phyloP scores from a whole-genome alignment of 2,888 invertebrate genomes.

The Linnaemya vulpina region DNA sequence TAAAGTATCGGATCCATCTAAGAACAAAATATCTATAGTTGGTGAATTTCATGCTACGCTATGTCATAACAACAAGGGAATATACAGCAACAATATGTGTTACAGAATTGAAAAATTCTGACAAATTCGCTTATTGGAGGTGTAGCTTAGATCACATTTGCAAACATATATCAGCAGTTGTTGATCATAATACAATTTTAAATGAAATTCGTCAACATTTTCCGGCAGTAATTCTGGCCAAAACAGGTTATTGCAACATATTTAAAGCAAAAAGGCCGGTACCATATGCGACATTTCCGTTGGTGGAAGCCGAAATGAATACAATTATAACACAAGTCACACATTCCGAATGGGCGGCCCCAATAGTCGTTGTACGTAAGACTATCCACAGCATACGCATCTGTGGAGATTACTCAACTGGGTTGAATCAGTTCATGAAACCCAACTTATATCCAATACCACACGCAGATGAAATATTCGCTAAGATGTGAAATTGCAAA shows the following conservation, averaged over 20 bases:
- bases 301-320: conserved; percentile 36
- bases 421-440: conserved; percentile 42
- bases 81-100: conserved; percentile 6
- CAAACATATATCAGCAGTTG: neutral
- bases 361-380: conserved; percentile 33
- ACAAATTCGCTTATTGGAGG: conserved; percentile 34
- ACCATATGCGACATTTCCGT: conserved; percentile 31
- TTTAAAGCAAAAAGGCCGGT: conserved; percentile 45
- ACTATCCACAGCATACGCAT: conserved; percentile 25
- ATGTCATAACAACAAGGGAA: neutral
- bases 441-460: conserved; percentile 40
- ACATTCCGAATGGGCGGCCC: conserved; percentile 44
- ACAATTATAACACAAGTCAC: conserved; percentile 38
- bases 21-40: neutral
- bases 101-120: conserved; percentile 1
- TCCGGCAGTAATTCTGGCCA: conserved; percentile 5
- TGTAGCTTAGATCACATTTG: neutral
- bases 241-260: conserved; percentile 37
- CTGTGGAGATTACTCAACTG: conserved; percentile 41
- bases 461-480: conserved; percentile 54
- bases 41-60: neutral
- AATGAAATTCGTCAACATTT: neutral
- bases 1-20: neutral
- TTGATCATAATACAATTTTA: conserved; percentile 11
- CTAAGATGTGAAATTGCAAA: conserved; percentile 41